Percentiles rank a stretch among this genome's conserved stretches.
These are phyloP conservation scores for Lepeophtheirus salmonis DNA, from an alignment of 1,140 invertebrate genomes.

Conservation along the genomic window DNA sequence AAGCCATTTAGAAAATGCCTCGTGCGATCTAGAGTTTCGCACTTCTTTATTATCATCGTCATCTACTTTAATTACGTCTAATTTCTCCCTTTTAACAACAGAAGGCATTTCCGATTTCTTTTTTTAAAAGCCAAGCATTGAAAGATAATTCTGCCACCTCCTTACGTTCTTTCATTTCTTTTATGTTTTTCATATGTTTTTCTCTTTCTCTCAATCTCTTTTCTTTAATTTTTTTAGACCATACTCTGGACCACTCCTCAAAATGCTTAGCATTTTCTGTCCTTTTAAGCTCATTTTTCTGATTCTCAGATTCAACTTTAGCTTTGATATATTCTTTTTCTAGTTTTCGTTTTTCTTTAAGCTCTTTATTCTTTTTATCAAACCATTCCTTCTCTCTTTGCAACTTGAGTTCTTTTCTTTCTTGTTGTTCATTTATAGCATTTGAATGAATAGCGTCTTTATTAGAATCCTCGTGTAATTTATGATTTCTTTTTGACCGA, in stretches of 20 bases:
- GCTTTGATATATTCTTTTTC: neutral
- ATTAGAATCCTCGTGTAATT: slow-evolving; percentile 2
- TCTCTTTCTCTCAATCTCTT: neutral
- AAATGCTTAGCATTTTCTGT: slow-evolving; percentile 4
- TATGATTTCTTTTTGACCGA: neutral
- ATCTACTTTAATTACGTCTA: neutral
- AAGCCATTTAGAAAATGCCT: slow-evolving; percentile 8
- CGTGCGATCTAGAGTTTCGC: neutral
- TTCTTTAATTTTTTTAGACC: slow-evolving; percentile 3
- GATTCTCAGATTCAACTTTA: neutral
- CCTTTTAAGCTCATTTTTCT: neutral
- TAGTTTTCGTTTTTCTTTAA: neutral
- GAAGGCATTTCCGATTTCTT: neutral
- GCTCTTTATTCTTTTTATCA: slow-evolving; percentile 7
- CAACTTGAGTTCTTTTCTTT: neutral
- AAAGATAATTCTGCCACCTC: slow-evolving; percentile 5
- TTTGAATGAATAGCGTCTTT: too few relatives aligned
- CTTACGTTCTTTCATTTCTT: neutral
- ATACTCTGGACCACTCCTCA: neutral
- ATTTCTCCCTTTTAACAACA: neutral
- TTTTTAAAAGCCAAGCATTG: neutral
- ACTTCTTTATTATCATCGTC: neutral
- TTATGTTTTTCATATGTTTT: neutral
- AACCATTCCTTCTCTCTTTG: neutral
- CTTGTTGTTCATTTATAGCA: slow-evolving; percentile 3